Percentiles rank a stretch among this genome's conserved stretches.
These are phyloP conservation scores for Dromiciops gliroides DNA, from an alignment of 2,113 vertebrate genomes.

Conservation along the genomic window DNA sequence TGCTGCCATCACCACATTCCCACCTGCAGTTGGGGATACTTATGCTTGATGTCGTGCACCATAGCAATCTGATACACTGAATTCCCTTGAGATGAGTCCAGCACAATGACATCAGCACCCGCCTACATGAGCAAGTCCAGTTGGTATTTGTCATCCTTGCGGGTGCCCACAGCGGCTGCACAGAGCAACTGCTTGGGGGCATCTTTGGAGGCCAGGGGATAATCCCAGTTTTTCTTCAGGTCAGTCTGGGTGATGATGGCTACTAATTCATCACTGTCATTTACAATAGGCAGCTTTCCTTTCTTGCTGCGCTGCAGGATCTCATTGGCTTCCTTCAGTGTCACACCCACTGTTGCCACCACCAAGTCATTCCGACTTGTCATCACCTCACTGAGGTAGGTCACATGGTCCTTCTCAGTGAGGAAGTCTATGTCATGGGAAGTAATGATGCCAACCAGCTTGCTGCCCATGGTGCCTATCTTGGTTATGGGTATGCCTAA, in stretches of 20 bases:
- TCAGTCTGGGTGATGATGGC: conserved; percentile 96
- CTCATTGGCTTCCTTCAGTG: conserved; percentile 94
- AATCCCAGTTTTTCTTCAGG: conserved; percentile 95
- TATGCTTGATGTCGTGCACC: conserved; percentile 95
- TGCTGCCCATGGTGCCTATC: conserved; percentile 93
- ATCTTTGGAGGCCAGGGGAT: conserved; percentile 95
- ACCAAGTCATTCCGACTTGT: conserved; percentile 93
- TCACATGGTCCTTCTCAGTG: too few relatives aligned
- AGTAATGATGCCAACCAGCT: conserved; percentile 92
- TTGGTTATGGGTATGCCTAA: conserved; percentile 94
- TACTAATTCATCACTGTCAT: conserved; percentile 92
- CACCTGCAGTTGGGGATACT: conserved; percentile 95
- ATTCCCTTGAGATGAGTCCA: conserved; percentile 96
- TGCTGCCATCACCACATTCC: conserved; percentile 95
- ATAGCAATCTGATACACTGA: conserved; percentile 94
- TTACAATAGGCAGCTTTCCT: conserved; percentile 96
- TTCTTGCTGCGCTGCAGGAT: conserved; percentile 95
- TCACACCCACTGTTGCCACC: conserved; percentile 91
- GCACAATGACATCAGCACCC: conserved; percentile 91
- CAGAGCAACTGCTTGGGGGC: conserved; percentile 94
- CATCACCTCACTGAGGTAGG: conserved; percentile 90
- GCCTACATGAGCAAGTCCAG: conserved; percentile 93
- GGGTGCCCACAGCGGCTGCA: conserved; percentile 92
- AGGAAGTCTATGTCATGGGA: conserved; percentile 94
- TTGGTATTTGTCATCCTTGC: conserved; percentile 93